Percentiles rank a stretch among this genome's conserved stretches.
Evolutionary conservation across 2,888 invertebrate species (phyloP).

Genomic region (Temnothorax ravouxi): DNA sequence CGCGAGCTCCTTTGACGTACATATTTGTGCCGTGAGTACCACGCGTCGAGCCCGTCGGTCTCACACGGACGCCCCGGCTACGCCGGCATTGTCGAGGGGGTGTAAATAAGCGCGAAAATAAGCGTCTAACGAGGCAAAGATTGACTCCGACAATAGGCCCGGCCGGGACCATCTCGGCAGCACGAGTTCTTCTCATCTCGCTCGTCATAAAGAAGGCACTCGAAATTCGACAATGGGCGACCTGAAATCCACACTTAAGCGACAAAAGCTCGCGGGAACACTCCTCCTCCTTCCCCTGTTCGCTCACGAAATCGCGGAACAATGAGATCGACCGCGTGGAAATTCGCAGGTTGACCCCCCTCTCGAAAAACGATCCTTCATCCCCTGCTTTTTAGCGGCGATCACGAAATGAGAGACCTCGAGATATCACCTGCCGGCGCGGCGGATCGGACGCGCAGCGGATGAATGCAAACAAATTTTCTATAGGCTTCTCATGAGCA

Average conservation of each 20-base stretch:
- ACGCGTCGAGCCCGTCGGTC: slow-evolving; percentile 40
- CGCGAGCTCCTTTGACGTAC: slow-evolving; percentile 23
- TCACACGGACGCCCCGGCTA: slow-evolving; percentile 30
- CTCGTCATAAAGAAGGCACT: slow-evolving; percentile 79
- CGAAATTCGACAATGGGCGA: slow-evolving; percentile 79
- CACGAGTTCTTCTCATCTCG: slow-evolving; percentile 78
- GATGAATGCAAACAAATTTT: slow-evolving; percentile 86
- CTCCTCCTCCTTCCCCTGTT: not conserved
- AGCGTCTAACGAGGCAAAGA: slow-evolving; percentile 86
- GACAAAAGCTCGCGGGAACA: slow-evolving; percentile 65
- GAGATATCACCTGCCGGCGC: slow-evolving; percentile 80
- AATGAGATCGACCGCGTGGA: slow-evolving; percentile 80
- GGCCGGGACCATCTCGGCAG: slow-evolving; percentile 77
- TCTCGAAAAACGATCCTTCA: slow-evolving; percentile 55
- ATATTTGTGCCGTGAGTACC: not conserved
- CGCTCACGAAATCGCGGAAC: slow-evolving; percentile 62
- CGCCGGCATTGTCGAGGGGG: slow-evolving; percentile 69
- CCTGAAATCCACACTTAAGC: slow-evolving; percentile 83
- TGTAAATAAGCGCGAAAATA: slow-evolving; percentile 85
- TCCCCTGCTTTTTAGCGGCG: slow-evolving; percentile 37
- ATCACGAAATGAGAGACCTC: slow-evolving; percentile 53
- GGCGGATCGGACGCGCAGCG: slow-evolving; percentile 61
- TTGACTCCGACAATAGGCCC: slow-evolving; percentile 83
- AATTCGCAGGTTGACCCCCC: slow-evolving; percentile 84
- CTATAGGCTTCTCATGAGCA: slow-evolving; percentile 81